Evolutionary conservation across 2,888 invertebrate species (phyloP), one percentile per base, ranked within the genome.

Genomic region (Drosophila buzzatii): DNA sequence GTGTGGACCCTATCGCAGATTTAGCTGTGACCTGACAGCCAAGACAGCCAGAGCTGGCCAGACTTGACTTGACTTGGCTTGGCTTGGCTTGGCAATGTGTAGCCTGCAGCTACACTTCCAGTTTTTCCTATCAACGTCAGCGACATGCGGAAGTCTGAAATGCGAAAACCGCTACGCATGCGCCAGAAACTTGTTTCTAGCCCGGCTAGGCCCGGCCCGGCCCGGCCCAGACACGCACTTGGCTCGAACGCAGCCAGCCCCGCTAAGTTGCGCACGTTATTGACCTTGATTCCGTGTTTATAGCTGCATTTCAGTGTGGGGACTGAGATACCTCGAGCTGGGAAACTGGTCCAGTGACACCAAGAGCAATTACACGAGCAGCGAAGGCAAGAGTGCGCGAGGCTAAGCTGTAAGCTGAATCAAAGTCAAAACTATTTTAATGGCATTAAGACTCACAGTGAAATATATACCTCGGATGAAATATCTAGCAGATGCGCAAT

Each of bases 401-500:
- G 70, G 55, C 70, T 73, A 70, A 56, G 70, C 52, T 63, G 53
- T 44, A 58, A 9, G 44, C 20, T 27, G 42, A 64, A 52, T 42
- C 60, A 73, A 75, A 84, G 85, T 79, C 79, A 85, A 85, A 65
- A 37, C 67, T 52, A 64, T 44, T 49, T 49, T 61, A 67, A 71
- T 68, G 55, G 61, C 51, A 75, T 67, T 66, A 42, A 31, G 20
- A 61, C 27, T 18, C 42, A 4, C 62, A 66, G 56, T 62, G 73
- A 74, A 70, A 79, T 73, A 66, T 68, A 86, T 69, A 85, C 65
- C 44, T 42, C 41, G 33, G 35, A 23, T 49, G 55, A 31, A 69
- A 76, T 82, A 75, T 72, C 63, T 69, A 72, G 74, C 90, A 90
- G 90, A 90, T 90, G 91, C 77, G 89, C 90, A 85, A 89, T 90